Conservation (phyloP, 2,797 vertebrate species). For the Tympanoctomys barrerae region DNA sequence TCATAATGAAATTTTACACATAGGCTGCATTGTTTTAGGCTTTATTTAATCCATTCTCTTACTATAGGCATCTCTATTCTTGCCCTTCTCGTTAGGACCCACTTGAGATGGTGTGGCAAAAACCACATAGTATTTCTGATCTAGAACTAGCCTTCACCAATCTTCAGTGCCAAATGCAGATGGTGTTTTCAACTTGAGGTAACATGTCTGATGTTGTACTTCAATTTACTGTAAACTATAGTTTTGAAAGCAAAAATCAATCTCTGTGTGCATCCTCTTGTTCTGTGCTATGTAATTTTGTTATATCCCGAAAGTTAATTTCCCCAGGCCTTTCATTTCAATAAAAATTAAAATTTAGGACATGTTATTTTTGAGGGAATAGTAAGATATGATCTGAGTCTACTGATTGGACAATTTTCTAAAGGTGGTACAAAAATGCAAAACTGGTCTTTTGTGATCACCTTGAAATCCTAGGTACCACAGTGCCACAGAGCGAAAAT, state of each 20-base stretch:
- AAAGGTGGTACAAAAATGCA: not conserved
- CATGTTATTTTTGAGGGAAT: not conserved
- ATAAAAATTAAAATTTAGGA: not conserved
- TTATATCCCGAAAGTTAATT: not conserved
- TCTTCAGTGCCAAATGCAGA: not conserved
- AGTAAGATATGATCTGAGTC: not conserved
- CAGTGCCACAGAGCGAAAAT: not conserved
- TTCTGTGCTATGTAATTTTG: constrained; percentile 17
- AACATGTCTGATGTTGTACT: not conserved
- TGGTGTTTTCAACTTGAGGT: not conserved
- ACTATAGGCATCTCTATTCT: not conserved
- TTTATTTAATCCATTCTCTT: constrained; percentile 10
- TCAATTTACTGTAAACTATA: not conserved
- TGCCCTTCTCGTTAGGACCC: not conserved
- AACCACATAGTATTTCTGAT: not conserved
- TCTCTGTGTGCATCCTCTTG: not conserved
- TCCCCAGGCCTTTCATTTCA: not conserved
- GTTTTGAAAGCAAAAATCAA: constrained; percentile 55
- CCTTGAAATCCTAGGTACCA: constrained; percentile 44
- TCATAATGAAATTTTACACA: constrained; percentile 2
- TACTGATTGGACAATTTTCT: constrained; percentile 6
- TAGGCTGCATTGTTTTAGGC: not conserved
- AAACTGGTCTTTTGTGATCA: not conserved
- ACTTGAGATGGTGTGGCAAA: not conserved
- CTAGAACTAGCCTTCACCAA: not conserved